These are phyloP conservation scores for Gari tellinella DNA, from an alignment of 2,888 invertebrate species.

Conservation along the genomic window DNA sequence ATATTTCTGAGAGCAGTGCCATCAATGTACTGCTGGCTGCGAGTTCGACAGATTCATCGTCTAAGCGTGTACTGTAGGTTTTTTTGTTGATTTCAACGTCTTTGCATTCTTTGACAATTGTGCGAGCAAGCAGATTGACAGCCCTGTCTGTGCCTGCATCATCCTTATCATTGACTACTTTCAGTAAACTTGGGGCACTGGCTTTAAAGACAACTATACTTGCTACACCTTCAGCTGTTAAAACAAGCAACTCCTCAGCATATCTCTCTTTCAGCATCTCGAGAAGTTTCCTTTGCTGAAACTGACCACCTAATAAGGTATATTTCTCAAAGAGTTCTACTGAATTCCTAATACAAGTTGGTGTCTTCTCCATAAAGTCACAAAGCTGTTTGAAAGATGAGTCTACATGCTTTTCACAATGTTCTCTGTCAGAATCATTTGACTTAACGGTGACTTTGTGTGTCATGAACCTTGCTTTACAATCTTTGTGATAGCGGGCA, in stretches of 20 bases:
- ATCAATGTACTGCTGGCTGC: conserved; percentile 16
- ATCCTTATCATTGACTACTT: conserved; percentile 20
- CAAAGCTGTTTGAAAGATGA: conserved; percentile 10
- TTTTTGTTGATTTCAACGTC: conserved; percentile 1
- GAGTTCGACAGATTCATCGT: not conserved
- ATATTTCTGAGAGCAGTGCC: conserved; percentile 11
- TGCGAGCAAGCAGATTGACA: conserved; percentile 12
- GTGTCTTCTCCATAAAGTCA: conserved; percentile 7
- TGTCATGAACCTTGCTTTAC: conserved; percentile 14
- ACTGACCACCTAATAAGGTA: not conserved
- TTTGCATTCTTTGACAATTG: conserved; percentile 21
- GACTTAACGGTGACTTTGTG: not conserved
- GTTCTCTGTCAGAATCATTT: not conserved
- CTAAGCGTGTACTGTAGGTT: conserved; percentile 16
- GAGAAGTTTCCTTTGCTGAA: not conserved
- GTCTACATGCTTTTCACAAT: not conserved
- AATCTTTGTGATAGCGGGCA: conserved; percentile 44
- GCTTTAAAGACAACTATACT: conserved; percentile 32
- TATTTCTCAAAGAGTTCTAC: not conserved
- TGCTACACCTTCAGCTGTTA: conserved; percentile 24
- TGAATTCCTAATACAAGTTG: conserved; percentile 11
- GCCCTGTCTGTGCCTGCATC: conserved; percentile 19
- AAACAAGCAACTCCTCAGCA: conserved; percentile 30
- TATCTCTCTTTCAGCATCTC: conserved; percentile 8
- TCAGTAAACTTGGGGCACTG: conserved; percentile 18